phyloP scores from a whole-genome alignment of 2,797 vertebrate genomes.

The Enteromius paludinosus region DNA sequence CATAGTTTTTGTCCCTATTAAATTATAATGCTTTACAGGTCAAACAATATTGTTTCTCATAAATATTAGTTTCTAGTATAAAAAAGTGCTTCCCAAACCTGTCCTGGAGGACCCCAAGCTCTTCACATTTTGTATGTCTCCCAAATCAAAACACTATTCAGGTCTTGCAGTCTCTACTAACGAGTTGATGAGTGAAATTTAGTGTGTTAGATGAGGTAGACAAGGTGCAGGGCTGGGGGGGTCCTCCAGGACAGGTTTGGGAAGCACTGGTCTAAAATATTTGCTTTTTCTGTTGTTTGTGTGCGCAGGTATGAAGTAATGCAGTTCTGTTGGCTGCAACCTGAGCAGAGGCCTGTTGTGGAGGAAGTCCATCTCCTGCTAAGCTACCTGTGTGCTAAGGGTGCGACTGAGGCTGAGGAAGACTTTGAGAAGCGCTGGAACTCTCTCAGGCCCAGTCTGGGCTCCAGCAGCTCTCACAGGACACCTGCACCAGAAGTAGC shows the following conservation, averaged over 20 bases:
- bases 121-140: no score
- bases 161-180: no score
- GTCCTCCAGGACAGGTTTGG: no score
- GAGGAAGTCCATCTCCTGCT: slow-evolving; percentile 95
- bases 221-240: no score
- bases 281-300: slow-evolving; percentile 11
- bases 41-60: background rate
- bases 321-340: slow-evolving; percentile 99
- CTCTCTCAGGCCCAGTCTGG: slow-evolving; percentile 87
- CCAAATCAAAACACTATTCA: no score
- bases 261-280: background rate
- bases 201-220: no score
- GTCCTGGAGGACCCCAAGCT: no score
- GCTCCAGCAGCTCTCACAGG: slow-evolving; percentile 70
- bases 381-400: slow-evolving; percentile 92
- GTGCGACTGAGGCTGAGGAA: slow-evolving; percentile 87
- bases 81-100: no score
- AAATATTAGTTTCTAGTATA: background rate
- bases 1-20: background rate
- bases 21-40: background rate
- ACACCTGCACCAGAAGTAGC: slow-evolving; percentile 76
- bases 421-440: slow-evolving; percentile 96
- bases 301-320: slow-evolving; percentile 95
- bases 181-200: no score
- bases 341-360: slow-evolving; percentile 91